Percentiles rank a stretch among this genome's conserved stretches.
Evolutionary conservation across 2,888 invertebrate genomes (phyloP).

Genomic region (Teleiodes luculella): DNA sequence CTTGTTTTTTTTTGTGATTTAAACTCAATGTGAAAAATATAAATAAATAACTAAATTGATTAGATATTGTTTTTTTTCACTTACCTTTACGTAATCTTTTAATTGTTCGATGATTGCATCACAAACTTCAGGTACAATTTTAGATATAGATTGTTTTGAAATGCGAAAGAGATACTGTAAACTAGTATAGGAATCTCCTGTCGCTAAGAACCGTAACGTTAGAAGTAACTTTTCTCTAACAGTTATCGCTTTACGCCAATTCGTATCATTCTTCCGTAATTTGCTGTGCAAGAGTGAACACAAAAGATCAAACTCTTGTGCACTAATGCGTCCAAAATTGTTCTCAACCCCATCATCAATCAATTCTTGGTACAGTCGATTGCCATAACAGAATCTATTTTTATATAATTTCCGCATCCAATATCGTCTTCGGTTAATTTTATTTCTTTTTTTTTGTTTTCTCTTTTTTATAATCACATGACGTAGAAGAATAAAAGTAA

Average conservation of each 20-base stretch:
- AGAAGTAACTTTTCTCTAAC: conserved; percentile 10
- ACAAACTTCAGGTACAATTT: conserved; percentile 12
- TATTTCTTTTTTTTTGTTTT: too few relatives aligned
- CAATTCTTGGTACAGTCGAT: neutral
- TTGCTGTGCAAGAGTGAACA: neutral
- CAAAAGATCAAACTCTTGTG: neutral
- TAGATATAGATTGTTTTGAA: conserved; percentile 13
- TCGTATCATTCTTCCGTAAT: conserved; percentile 5
- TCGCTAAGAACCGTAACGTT: conserved; percentile 15
- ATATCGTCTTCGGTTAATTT: neutral
- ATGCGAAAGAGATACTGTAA: conserved; percentile 14
- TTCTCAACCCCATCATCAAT: neutral
- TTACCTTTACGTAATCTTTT: conserved; percentile 12
- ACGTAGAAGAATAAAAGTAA: neutral
- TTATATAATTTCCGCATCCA: neutral
- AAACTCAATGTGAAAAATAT: too few relatives aligned
- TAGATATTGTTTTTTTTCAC: too few relatives aligned
- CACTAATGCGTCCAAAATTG: neutral
- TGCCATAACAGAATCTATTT: neutral
- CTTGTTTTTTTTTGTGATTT: too few relatives aligned
- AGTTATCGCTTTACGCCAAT: conserved; percentile 6
- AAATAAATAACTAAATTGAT: too few relatives aligned
- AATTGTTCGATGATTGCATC: conserved; percentile 6
- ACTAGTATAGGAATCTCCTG: conserved; percentile 14
- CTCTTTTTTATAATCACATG: neutral